Percentiles rank a stretch among this genome's conserved stretches.
Evolutionary conservation across 2,113 vertebrate species (phyloP).

Genomic region (Falco punctatus): DNA sequence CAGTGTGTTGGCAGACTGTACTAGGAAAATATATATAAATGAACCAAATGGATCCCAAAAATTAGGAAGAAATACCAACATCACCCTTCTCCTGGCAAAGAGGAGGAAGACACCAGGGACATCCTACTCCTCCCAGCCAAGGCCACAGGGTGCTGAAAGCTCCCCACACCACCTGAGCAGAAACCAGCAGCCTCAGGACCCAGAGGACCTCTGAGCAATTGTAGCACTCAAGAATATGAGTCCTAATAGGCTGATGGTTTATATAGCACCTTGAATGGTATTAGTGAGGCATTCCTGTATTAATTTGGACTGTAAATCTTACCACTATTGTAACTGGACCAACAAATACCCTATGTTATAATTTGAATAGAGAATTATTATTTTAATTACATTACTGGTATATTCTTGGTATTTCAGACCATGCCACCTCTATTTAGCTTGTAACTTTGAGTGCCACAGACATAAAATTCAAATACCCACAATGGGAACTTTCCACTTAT

Average conservation of each 20-base stretch:
- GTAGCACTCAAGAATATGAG: neutral
- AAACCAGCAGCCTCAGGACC: neutral
- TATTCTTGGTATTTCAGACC: neutral
- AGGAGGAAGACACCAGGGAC: neutral
- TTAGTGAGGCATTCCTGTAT: neutral
- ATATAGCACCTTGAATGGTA: neutral
- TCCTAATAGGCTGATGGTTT: neutral
- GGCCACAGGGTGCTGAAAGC: neutral
- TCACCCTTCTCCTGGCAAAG: neutral
- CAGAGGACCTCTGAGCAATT: neutral
- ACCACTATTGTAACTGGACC: neutral
- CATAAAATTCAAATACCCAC: neutral
- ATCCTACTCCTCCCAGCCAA: neutral
- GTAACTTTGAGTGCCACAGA: too few relatives aligned
- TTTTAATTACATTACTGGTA: neutral
- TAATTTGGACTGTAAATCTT: neutral
- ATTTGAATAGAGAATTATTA: neutral
- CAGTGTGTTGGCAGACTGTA: neutral
- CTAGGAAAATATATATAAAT: neutral
- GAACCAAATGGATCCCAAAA: neutral
- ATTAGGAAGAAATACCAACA: neutral
- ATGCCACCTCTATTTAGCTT: neutral
- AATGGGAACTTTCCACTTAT: neutral
- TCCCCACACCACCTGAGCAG: neutral
- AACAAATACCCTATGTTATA: neutral